Conservation (phyloP, 2,113 vertebrate genomes). For the Brachyistius frenatus region DNA sequence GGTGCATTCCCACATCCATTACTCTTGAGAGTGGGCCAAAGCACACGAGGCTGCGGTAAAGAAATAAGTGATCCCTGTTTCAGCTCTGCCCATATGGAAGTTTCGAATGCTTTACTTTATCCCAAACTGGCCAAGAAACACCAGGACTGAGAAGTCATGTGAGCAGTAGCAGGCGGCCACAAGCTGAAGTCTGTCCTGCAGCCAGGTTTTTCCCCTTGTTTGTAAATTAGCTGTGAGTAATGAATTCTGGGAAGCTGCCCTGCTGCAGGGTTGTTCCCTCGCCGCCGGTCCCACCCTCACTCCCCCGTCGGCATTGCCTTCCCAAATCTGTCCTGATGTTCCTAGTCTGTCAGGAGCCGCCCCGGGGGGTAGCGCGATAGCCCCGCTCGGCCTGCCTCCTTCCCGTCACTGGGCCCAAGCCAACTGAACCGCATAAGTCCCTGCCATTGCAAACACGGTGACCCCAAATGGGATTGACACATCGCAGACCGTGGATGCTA, state of each 20-base stretch:
- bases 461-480: constrained; percentile 89
- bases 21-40: constrained; percentile 55
- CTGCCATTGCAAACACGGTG: constrained; percentile 84
- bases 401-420: constrained; percentile 87
- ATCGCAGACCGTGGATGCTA: constrained; percentile 83
- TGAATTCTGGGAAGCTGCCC: constrained; percentile 81
- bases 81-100: constrained; percentile 44
- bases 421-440: constrained; percentile 92
- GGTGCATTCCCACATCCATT: constrained; percentile 5
- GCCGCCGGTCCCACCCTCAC: constrained; percentile 84
- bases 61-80: constrained; percentile 45
- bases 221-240: constrained; percentile 84
- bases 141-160: constrained; percentile 44
- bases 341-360: constrained; percentile 90
- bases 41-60: constrained; percentile 36
- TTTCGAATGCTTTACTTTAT: constrained; percentile 50
- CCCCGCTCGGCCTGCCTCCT: constrained; percentile 68
- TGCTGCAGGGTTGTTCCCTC: constrained; percentile 82
- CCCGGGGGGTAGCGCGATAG: constrained; percentile 84
- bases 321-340: constrained; percentile 95
- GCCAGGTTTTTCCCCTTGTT: constrained; percentile 68
- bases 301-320: constrained; percentile 87
- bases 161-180: constrained; percentile 52
- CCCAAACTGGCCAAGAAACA: constrained; percentile 47
- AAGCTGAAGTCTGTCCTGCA: constrained; percentile 57